Base-by-base conservation (phyloP, 1,140 invertebrate species). In the Neomicropteryx cornuta region DNA sequence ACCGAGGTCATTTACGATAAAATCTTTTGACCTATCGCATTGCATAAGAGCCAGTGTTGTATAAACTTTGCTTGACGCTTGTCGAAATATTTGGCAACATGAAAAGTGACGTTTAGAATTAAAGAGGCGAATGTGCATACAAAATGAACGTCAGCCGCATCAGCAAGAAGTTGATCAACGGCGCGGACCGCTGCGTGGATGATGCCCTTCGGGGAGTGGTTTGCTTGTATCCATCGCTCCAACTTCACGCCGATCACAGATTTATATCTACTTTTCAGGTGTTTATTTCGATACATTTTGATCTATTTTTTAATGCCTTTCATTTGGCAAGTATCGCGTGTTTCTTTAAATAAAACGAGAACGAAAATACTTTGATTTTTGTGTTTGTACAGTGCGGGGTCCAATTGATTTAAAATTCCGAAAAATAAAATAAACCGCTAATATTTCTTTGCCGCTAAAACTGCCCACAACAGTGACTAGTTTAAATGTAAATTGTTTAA, bases 181-280 rank as follows among this genome's bases (percentile, higher is more conserved):
- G 67, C 0, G 55, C 75, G 2, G 70, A 78, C 27, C 58, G 62
- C 8, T 76, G 73, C 39, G 83, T 86, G 5, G 70, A 79, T 36
- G 82, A 87, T 44, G 71, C 75, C 18, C 56, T 87, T 11, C 60
- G 67, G 3, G 85, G 84, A 4, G 59, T 82, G 11, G 71, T 77
- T 20, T 59, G 66, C 6, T 49, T 70, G 0, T 77, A 81, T 55
- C 76, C 79, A 2, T 66, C 70, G 27, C 59, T 84, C 14, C 56
- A 62, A 18, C 60, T 82, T 20, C 66, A 83, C 44, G 48, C 62
- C 1, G 69, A 74, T 4, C 71, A 78, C 44, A 61, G 70, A 41
- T 73, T 85, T 17, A 62, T 87, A 29, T 27, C 11, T 38, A 16
- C 11, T 8, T n/a, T 32, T n/a, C 16, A 32, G 17, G 30, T 23